Evolutionary conservation across 1,140 invertebrate genomes (phyloP), one percentile per base, ranked within the genome.

Genomic region (Cherax quadricarinatus): DNA sequence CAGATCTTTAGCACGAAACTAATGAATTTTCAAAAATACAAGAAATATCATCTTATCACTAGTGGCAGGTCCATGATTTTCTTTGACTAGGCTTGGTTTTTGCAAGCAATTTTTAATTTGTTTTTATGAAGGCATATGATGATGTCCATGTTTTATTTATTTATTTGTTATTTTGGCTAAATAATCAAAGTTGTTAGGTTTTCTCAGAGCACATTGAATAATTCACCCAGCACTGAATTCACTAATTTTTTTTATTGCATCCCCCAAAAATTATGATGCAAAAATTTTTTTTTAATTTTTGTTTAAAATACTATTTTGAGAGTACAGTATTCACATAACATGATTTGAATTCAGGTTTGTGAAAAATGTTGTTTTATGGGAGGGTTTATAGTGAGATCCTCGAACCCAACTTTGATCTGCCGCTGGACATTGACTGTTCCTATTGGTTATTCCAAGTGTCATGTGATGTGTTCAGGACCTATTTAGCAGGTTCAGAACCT

Each of bases 381-480:
- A 66, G 21, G 62, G 62, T 66, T 66, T 16, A 18, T 66, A 66
- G 12, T 18, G 12, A 66, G 18, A 1, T 14, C 18, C 5, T 21
- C 18, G 14, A 66, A 66, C 1, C 62, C 62, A 66, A 12, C 21
- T 18, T 66, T 66, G 14, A 66, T 18, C 62, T 66, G 62, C 62
- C 62, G 18, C 62, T 66, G 62, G 62, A 66, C 62, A 66, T 66
- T 5, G 24, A 75, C 24, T 30, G 70, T 75, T 75, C 70, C 70
- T 75, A 30, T 75, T 75, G 70, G 24, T 75, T 75, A 75, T 75
- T 75, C 70, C 70, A 75, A 75, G 70, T 30, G 24, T 75, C 24
- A 75, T 30, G 70, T 75, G 24, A 75, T 75, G 70, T 21, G 24
- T 75, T 30, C 24, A 75, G 70, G 24, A 30, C 21, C 70, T 75